Evolutionary conservation across 2,888 invertebrate genomes (phyloP).

Genomic region (Amiota communis): DNA sequence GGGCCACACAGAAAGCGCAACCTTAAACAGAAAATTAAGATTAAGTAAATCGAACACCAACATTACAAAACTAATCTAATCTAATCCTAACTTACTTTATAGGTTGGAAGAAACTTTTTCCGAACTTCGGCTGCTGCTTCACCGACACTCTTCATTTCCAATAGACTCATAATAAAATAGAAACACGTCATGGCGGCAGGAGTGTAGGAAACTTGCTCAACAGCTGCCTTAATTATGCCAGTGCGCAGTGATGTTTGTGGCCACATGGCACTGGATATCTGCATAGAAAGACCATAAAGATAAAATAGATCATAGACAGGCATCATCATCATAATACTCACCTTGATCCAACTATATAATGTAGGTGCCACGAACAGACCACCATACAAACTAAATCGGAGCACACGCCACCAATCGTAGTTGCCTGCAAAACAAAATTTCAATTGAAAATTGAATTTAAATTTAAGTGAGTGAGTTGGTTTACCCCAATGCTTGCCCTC

Average conservation of each 20-base stretch:
- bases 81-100: slow-evolving; percentile 71
- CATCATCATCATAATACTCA: slow-evolving; percentile 60
- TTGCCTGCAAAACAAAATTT: slow-evolving; percentile 69
- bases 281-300: neutral
- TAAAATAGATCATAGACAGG: neutral
- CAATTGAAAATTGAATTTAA: neutral
- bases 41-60: neutral
- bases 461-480: slow-evolving; percentile 46
- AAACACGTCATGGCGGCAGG: slow-evolving; percentile 85
- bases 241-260: slow-evolving; percentile 81
- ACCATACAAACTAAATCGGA: slow-evolving; percentile 86
- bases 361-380: slow-evolving; percentile 87
- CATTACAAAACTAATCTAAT: too few species aligned
- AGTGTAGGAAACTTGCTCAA: slow-evolving; percentile 84
- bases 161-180: slow-evolving; percentile 83
- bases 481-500: slow-evolving; percentile 79
- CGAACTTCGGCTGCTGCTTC: slow-evolving; percentile 79
- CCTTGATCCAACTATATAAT: slow-evolving; percentile 84
- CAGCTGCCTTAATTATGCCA: slow-evolving; percentile 83
- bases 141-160: slow-evolving; percentile 80
- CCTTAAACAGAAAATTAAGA: slow-evolving; percentile 72
- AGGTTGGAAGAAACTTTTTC: slow-evolving; percentile 84
- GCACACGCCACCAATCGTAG: slow-evolving; percentile 81
- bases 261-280: slow-evolving; percentile 81
- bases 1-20: slow-evolving; percentile 82